Evolutionary conservation across 2,797 vertebrate species (phyloP).

Genomic region (Mormyrops attenuatus): DNA sequence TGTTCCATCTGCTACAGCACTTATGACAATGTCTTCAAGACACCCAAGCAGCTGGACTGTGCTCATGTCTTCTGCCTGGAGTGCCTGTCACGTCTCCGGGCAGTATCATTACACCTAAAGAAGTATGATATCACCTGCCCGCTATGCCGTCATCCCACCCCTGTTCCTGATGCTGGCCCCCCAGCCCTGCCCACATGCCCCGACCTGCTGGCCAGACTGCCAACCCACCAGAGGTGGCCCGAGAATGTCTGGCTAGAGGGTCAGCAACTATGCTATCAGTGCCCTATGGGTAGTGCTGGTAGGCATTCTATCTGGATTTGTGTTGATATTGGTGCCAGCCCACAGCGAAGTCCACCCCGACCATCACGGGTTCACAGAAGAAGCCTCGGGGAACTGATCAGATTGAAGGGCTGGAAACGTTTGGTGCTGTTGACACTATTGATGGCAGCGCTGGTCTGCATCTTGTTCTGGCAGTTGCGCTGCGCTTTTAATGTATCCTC

Average conservation of each 20-base stretch:
- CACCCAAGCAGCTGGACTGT: constrained; percentile 70
- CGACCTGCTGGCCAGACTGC: constrained; percentile 76
- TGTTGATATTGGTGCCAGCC: constrained; percentile 54
- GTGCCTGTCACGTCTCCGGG: constrained; percentile 66
- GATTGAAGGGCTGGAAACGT: not conserved
- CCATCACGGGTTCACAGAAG: not conserved
- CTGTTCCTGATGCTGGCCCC: constrained; percentile 68
- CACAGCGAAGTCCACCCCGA: too few relatives aligned
- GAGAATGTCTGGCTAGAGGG: constrained; percentile 85
- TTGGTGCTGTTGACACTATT: not conserved
- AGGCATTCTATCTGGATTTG: constrained; percentile 61
- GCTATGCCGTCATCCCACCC: constrained; percentile 79
- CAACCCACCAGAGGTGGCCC: constrained; percentile 69
- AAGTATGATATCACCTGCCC: constrained; percentile 75
- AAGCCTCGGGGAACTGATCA: not conserved
- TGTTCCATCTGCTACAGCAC: constrained; percentile 75
- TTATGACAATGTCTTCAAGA: constrained; percentile 76
- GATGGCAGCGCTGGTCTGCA: not conserved
- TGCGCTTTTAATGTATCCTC: not conserved
- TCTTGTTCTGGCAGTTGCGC: not conserved
- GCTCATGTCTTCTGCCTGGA: constrained; percentile 74
- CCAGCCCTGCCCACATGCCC: constrained; percentile 76
- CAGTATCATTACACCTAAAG: constrained; percentile 44
- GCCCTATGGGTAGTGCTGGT: constrained; percentile 33
- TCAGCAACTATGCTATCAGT: constrained; percentile 78